Percentiles rank a stretch among this genome's conserved stretches.
Conservation (phyloP, 1,140 invertebrate species). For the Psix sp. region DNA sequence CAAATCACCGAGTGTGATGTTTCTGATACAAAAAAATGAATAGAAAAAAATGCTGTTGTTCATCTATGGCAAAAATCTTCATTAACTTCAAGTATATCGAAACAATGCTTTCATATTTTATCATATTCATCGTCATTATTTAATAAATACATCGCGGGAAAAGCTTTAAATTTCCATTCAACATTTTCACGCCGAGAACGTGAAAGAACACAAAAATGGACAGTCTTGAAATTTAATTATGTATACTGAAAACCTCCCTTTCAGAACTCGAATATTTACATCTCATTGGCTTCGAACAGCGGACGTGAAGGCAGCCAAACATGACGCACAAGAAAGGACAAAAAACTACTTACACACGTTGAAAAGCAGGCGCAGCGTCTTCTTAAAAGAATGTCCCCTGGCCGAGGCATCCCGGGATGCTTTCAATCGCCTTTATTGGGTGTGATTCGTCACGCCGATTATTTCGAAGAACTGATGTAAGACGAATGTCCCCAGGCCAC, state of each 20-base stretch:
- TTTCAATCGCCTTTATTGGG: constrained; percentile 46
- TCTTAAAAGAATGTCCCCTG: constrained; percentile 26
- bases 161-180: too few species aligned
- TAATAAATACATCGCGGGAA: too few species aligned
- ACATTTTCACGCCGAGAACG: too few species aligned
- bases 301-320: not conserved
- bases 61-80: too few species aligned
- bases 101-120: too few species aligned
- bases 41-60: too few species aligned
- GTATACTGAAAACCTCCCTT: too few species aligned
- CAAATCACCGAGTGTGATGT: constrained; percentile 62
- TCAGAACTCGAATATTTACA: too few species aligned
- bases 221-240: too few species aligned
- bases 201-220: too few species aligned
- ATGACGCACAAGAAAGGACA: not conserved
- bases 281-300: not conserved
- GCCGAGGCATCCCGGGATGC: constrained; percentile 11
- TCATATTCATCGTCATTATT: too few species aligned
- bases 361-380: not conserved
- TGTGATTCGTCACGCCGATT: constrained; percentile 39
- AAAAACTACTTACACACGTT: constrained; percentile 2
- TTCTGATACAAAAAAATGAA: constrained; percentile 4
- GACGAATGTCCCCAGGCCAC: constrained; percentile 52
- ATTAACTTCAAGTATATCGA: too few species aligned
- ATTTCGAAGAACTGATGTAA: constrained; percentile 39